Evolutionary conservation across 2,888 invertebrate genomes (phyloP), one percentile per base, ranked within the genome.

Genomic region (Chaetogeoica ovagalla): DNA sequence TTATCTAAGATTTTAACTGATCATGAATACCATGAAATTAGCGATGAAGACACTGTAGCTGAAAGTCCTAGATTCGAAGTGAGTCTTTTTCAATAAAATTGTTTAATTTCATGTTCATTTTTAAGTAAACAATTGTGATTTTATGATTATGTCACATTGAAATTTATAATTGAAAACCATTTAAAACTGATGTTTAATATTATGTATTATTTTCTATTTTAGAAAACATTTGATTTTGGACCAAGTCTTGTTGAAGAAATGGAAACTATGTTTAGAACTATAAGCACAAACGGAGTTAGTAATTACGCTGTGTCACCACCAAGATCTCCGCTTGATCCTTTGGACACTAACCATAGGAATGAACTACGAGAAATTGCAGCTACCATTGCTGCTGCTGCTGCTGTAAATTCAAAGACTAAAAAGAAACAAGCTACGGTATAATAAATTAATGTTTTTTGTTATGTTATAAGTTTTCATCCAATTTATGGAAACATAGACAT

Each of bases 201-300:
- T 13, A 63, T 37, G 19, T 63, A 63, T 65, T 83, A 84, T 13
- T 84, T 84, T 82, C 83, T 84, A 63, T 84, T 85, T 73, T 73
- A 84, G 84, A 84, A 84, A 82, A 82, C 84, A 17, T 89, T 92
- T 83, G 94, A 95, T 85, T 91, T 94, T 85, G 95, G 96, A 8
- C 94, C 95, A 19, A 96, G 96, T 82, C 88, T 98, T 74, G 88
- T 97, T 85, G 97, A 96, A 85, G 94, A 94, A 86, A 93, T 94
- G 89, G 93, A 94, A 85, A 92, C 94, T 79, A 94, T 97, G 89
- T 94, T 97, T 85, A 91, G 91, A 73, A 91, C 82, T 81, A 84
- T 84, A 81, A 84, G 84, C 8, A 85, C 87, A 52, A 86, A 87
- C 2, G 85, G 85, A 73, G 83, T 86, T 19, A 85, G 85, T 17